Base-by-base conservation (phyloP, 2,113 vertebrate species). In the Rhynchopsitta pachyrhyncha region DNA sequence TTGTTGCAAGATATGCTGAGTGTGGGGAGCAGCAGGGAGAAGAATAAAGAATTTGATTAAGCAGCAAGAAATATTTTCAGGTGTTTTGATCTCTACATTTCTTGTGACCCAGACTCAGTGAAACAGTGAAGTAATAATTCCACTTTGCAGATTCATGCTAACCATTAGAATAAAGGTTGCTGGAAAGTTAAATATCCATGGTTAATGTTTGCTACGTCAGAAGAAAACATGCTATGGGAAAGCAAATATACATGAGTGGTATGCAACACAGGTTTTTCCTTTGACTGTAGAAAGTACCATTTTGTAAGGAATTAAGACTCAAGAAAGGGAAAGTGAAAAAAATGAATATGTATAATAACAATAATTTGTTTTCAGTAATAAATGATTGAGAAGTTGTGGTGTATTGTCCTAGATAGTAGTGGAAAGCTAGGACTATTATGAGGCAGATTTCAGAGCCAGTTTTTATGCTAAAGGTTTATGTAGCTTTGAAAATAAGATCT, bases 41-140 rank as follows among this genome's bases (percentile, higher is more conserved):
- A 76, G 94, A 87, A 91, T 74, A 82, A 82, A 89, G 71, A 47
- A 86, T 90, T 92, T 75, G 88, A 88, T 96, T 96, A 90, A 95
- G 83, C 47, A 52, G 64, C 64, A 92, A 92, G 71, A 92, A 24
- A 8, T 84, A 75, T 86, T 93, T 93, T 96, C 50, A 92, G 69
- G 55, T 88, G 29, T 90, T 94, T 86, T 82, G 60, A 67, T 88
- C 74, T 88, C 28, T 86, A 2, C 7, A 23, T 86, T 83, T 68
- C 59, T 91, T 86, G 29, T 88, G 39, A 83, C 35, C 60, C 19
- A 75, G 42, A 55, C 46, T 94, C 11, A 31, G 33, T 70, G 57
- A 82, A 90, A 85, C 17, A 64, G 42, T 11, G 25, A 6, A 69
- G 15, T 68, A 73, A 55, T 92, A 75, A 66, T 59, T 68, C 31